Evolutionary conservation across 2,797 vertebrate species (phyloP).

Genomic region (Danio choprae): DNA sequence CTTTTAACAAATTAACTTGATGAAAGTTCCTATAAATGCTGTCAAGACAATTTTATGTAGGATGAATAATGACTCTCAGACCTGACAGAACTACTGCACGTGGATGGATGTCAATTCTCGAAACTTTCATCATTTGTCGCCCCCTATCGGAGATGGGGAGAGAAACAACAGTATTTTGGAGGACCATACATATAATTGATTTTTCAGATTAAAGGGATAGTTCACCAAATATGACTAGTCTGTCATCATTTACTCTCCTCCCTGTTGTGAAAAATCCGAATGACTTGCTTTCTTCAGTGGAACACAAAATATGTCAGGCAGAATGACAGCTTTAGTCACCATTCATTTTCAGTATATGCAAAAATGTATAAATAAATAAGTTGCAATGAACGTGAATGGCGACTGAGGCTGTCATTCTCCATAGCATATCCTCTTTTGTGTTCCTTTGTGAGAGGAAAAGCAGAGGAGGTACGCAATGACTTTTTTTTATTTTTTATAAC

Average conservation of each 20-base stretch:
- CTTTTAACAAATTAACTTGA: neutral
- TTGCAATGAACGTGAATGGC: constrained; percentile 11
- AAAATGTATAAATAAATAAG: neutral
- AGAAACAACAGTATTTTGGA: neutral
- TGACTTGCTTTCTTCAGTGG: constrained; percentile 13
- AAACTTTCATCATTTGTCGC: constrained; percentile 42
- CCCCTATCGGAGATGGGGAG: constrained; percentile 15
- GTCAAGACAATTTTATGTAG: neutral
- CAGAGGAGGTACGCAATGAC: constrained; percentile 24
- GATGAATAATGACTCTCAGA: neutral
- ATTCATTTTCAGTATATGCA: neutral
- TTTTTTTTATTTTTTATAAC: neutral
- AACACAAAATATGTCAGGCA: constrained; percentile 29
- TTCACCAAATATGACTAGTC: constrained; percentile 22
- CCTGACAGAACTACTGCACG: constrained; percentile 15
- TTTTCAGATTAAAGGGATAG: constrained; percentile 38
- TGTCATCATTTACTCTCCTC: constrained; percentile 26
- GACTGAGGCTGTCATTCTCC: constrained; percentile 34
- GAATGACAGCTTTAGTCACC: constrained; percentile 36
- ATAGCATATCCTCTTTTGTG: constrained; percentile 30
- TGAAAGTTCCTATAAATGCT: neutral
- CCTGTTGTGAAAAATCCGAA: neutral
- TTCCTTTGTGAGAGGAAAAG: constrained; percentile 15
- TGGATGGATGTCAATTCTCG: neutral
- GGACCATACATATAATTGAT: neutral